phyloP scores from a whole-genome alignment of 2,888 invertebrate species.

The Melinaea marsaeus region DNA sequence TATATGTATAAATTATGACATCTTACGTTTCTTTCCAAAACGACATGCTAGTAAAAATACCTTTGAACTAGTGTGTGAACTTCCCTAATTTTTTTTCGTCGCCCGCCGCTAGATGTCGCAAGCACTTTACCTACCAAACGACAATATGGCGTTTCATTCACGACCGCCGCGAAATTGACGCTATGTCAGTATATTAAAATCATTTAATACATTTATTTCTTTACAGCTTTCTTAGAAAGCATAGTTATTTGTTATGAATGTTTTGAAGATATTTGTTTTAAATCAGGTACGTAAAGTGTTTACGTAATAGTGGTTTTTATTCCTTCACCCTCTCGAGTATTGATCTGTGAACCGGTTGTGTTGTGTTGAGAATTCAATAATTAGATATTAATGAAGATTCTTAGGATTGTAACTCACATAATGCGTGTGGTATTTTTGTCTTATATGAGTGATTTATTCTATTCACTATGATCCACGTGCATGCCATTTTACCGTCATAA shows the following conservation, averaged over 20 bases:
- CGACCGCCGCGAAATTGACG: conserved; percentile 42
- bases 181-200: conserved; percentile 43
- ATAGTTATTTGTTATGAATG: conserved; percentile 19
- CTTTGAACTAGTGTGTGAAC: conserved; percentile 15
- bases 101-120: conserved; percentile 55
- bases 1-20: conserved; percentile 18
- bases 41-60: conserved; percentile 11
- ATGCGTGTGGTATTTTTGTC: background rate
- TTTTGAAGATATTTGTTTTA: conserved; percentile 37
- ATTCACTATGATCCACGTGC: conserved; percentile 9
- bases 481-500: conserved; percentile 17
- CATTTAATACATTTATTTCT: conserved; percentile 29
- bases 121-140: conserved; percentile 37
- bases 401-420: background rate
- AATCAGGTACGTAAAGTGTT: conserved; percentile 40
- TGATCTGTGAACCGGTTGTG: conserved; percentile 45
- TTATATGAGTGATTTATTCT: background rate
- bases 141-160: conserved; percentile 45
- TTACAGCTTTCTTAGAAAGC: conserved; percentile 21
- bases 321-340: conserved; percentile 40
- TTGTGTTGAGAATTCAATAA: conserved; percentile 11
- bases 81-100: conserved; percentile 28
- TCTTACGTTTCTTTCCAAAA: conserved; percentile 26
- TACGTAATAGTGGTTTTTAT: conserved; percentile 29
- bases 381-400: conserved; percentile 6